Conservation (phyloP, 2,888 invertebrate species). For the Gerosis bhagava region DNA sequence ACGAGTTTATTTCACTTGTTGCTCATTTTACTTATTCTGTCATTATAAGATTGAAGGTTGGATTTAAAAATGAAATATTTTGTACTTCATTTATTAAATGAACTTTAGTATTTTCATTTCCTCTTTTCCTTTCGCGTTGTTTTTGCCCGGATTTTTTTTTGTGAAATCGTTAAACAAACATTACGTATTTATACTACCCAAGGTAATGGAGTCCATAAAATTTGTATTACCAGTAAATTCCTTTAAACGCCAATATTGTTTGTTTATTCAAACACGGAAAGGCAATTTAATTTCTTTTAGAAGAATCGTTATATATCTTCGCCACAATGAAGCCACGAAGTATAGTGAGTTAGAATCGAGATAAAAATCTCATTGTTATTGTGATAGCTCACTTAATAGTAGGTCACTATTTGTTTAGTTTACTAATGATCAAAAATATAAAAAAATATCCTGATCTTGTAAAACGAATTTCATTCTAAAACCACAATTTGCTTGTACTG, state of each 20-base stretch:
- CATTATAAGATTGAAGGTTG: background rate
- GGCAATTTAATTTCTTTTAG: conserved; percentile 2
- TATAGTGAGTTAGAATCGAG: too few relatives aligned
- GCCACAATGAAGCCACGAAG: too few relatives aligned
- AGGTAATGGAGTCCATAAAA: conserved; percentile 12
- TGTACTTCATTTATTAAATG: conserved; percentile 1
- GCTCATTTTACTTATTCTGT: conserved; percentile 4
- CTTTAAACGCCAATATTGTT: conserved; percentile 4
- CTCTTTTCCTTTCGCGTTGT: background rate
- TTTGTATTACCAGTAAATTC: conserved; percentile 14
- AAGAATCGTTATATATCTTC: background rate
- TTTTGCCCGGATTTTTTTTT: conserved; percentile 3
- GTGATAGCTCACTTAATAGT: too few relatives aligned
- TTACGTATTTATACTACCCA: conserved; percentile 6
- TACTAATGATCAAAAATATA: too few relatives aligned
- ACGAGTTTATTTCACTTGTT: conserved; percentile 14
- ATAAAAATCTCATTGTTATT: too few relatives aligned
- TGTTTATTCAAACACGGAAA: conserved; percentile 1
- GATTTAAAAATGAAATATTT: conserved; percentile 7
- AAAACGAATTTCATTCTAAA: too few relatives aligned
- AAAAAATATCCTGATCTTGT: too few relatives aligned
- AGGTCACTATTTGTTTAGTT: too few relatives aligned
- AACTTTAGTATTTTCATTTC: conserved; percentile 6
- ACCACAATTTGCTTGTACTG: too few relatives aligned
- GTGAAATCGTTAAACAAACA: background rate